A percentile compares a stretch with the other conserved stretches of the same genome.
Conservation (phyloP, 2,888 invertebrate genomes). For the Brenthis ino region DNA sequence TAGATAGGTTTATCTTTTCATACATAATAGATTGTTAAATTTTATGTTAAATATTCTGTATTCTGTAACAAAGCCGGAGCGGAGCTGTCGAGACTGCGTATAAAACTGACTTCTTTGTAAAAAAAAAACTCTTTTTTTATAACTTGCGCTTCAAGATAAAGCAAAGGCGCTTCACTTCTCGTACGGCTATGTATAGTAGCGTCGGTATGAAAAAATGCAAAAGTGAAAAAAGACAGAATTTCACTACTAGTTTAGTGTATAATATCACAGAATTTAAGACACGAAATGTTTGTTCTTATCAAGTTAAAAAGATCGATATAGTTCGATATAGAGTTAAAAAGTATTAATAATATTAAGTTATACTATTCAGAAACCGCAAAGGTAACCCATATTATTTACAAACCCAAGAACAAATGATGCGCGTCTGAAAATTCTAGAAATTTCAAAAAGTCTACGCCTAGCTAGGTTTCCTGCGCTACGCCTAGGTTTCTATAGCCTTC, state of each 20-base stretch:
- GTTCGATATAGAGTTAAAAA: too few species aligned
- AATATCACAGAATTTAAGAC: neutral
- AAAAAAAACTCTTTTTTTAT: conserved; percentile 14
- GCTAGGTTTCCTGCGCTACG: too few species aligned
- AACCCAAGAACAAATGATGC: too few species aligned
- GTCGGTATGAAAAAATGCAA: conserved; percentile 15
- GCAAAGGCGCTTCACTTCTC: conserved; percentile 9
- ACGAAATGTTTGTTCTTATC: neutral
- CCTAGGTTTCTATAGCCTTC: too few species aligned
- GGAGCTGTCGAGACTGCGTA: conserved; percentile 13
- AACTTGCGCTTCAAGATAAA: conserved; percentile 14
- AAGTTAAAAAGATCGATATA: too few species aligned
- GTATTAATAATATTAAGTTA: too few species aligned
- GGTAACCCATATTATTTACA: too few species aligned
- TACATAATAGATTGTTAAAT: too few species aligned
- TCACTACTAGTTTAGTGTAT: neutral
- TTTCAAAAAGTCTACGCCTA: too few species aligned
- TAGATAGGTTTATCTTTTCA: too few species aligned
- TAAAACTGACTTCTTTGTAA: conserved; percentile 20
- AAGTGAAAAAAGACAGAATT: conserved; percentile 7
- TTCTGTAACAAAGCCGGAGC: neutral
- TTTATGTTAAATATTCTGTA: neutral
- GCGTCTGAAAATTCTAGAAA: too few species aligned
- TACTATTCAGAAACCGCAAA: too few species aligned
- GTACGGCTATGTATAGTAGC: conserved; percentile 1